Evolutionary conservation across 2,888 invertebrate genomes (phyloP), one percentile per base, ranked within the genome.

Genomic region (Pristionchus japonicus): DNA sequence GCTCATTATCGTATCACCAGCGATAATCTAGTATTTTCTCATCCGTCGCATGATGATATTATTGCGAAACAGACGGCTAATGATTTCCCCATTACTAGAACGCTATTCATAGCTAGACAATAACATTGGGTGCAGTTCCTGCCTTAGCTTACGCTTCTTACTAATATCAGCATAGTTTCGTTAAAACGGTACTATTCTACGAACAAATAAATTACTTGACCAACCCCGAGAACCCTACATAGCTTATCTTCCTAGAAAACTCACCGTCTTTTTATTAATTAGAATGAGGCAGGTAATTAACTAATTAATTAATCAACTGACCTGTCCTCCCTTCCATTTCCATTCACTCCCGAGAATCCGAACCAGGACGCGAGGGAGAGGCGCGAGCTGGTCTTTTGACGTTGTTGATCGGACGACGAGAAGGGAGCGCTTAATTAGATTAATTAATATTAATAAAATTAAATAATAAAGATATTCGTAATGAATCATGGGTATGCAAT

Each of bases 311-410:
- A 23, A 31, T 11, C 3, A 27, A 6, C 74, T 13, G 1, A 74
- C 74, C 74, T 37, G 23, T 74, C 74, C 74, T 74, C 74, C 49
- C 27, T 47, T 47, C 52, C 82, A n/a, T 82, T 52, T 31, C 52
- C 52, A 49, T 82, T 82, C 2, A 31, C 31, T 27, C 49, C 49
- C 13, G 82, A 49, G 61, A 84, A 84, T 31, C 84, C 84, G 61
- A 84, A 84, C 84, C 84, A 84, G 11, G 57, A 61, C 1, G 61
- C 84, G 37, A 84, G 61, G 17, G 84, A 84, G 40, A 84, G 84
- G 6, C 84, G 84, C 6, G 84, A 84, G 11, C 23, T 17, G 20
- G 49, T 31, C 82, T 82, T 82, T 23, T 47, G 31, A 3, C 52
- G 49, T 7, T 52, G 49, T n/a, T n/a, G n/a, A 27, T 47, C n/a